Conservation (phyloP, 2,797 vertebrate species). For the Tadarida brasiliensis region DNA sequence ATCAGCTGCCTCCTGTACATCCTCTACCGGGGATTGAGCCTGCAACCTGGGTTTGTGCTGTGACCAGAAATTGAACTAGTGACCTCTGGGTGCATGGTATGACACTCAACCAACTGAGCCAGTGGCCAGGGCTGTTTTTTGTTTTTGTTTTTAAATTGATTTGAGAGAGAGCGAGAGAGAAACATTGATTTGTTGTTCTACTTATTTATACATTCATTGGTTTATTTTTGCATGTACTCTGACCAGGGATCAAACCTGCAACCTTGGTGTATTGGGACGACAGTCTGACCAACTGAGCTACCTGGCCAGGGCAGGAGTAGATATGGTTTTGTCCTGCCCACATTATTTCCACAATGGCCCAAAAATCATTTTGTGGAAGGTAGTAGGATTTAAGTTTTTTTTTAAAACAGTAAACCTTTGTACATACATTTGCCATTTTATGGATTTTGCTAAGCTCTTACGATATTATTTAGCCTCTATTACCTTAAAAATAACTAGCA, state of each 20-base stretch:
- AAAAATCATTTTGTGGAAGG: neutral
- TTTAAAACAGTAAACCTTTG: conserved; percentile 9
- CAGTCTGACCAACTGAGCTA: no score
- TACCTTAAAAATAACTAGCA: neutral
- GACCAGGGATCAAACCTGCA: no score
- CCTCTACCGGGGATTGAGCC: neutral
- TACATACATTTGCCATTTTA: neutral
- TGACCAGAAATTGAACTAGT: neutral
- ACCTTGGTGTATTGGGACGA: no score
- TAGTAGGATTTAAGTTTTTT: neutral
- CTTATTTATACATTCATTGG: no score
- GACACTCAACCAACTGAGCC: neutral
- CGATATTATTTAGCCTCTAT: neutral
- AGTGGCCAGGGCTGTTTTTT: no score
- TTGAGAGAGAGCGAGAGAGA: no score
- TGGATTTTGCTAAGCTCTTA: neutral
- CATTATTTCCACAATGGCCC: neutral
- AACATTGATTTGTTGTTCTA: no score
- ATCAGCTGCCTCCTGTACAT: neutral
- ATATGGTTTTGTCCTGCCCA: neutral
- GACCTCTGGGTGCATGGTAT: neutral
- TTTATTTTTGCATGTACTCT: no score
- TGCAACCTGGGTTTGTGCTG: neutral
- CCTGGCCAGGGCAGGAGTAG: no score
- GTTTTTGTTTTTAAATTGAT: no score